These are phyloP conservation scores for Celastrina argiolus DNA, from an alignment of 2,888 invertebrate species.

Conservation along the genomic window DNA sequence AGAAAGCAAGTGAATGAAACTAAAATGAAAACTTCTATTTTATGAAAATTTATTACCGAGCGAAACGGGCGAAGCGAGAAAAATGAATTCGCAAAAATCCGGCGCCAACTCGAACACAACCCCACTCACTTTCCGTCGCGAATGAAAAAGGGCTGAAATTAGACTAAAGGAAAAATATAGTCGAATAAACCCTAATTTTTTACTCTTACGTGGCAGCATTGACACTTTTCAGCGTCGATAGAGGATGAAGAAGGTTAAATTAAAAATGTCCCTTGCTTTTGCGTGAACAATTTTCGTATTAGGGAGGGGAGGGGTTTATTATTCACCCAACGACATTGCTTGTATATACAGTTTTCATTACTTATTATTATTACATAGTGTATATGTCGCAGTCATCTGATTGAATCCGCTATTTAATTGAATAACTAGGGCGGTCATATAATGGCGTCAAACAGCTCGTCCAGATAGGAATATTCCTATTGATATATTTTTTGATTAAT, in stretches of 20 bases:
- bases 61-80: not conserved
- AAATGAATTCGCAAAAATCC: not conserved
- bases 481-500: too few relatives aligned
- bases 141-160: conserved; percentile 1
- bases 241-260: conserved; percentile 1
- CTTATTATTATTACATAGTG: too few relatives aligned
- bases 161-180: not conserved
- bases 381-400: too few relatives aligned
- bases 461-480: too few relatives aligned
- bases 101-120: not conserved
- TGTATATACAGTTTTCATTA: too few relatives aligned
- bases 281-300: not conserved
- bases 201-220: not conserved
- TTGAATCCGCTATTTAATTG: too few relatives aligned
- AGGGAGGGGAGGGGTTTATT: too few relatives aligned
- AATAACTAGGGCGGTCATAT: too few relatives aligned
- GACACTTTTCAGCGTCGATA: not conserved
- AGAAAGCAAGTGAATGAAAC: not conserved
- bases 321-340: too few relatives aligned
- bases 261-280: not conserved
- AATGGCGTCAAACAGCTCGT: too few relatives aligned
- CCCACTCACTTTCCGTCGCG: not conserved
- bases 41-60: not conserved
- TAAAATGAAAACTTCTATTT: not conserved
- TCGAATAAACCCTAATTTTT: not conserved